Conservation (phyloP, 2,888 invertebrate genomes). For the Cheilosia impressa region DNA sequence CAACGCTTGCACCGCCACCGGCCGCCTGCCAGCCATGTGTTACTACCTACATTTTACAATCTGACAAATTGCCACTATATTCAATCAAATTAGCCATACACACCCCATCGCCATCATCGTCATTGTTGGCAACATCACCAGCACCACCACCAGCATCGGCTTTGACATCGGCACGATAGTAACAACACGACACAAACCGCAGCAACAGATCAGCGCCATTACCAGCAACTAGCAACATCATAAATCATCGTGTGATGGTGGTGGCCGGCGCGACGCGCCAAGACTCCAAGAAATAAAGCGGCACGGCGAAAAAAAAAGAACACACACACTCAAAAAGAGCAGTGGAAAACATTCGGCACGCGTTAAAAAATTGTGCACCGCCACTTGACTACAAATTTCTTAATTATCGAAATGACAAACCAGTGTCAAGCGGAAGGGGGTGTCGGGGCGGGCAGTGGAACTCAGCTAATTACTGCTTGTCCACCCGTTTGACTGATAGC, state of each 20-base stretch:
- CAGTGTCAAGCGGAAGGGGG: conserved; percentile 58
- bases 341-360: conserved; percentile 61
- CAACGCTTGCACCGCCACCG: background rate
- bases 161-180: conserved; percentile 18
- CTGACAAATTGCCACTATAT: conserved; percentile 75
- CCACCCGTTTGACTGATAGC: conserved; percentile 56
- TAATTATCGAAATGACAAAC: conserved; percentile 73
- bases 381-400: conserved; percentile 73
- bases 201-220: conserved; percentile 74
- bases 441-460: conserved; percentile 17
- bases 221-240: conserved; percentile 74
- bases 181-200: conserved; percentile 54
- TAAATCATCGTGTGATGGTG: conserved; percentile 65
- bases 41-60: conserved; percentile 67
- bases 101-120: conserved; percentile 70
- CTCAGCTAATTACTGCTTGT: conserved; percentile 56
- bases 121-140: conserved; percentile 62
- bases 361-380: conserved; percentile 70
- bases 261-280: conserved; percentile 55
- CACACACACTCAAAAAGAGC: conserved; percentile 14
- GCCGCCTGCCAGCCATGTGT: conserved; percentile 39
- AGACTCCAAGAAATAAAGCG: conserved; percentile 48
- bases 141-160: conserved; percentile 23
- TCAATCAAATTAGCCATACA: conserved; percentile 74
- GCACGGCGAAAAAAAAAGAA: no score